Evolutionary conservation across 2,797 vertebrate genomes (phyloP).

Genomic region (Squalus acanthias): DNA sequence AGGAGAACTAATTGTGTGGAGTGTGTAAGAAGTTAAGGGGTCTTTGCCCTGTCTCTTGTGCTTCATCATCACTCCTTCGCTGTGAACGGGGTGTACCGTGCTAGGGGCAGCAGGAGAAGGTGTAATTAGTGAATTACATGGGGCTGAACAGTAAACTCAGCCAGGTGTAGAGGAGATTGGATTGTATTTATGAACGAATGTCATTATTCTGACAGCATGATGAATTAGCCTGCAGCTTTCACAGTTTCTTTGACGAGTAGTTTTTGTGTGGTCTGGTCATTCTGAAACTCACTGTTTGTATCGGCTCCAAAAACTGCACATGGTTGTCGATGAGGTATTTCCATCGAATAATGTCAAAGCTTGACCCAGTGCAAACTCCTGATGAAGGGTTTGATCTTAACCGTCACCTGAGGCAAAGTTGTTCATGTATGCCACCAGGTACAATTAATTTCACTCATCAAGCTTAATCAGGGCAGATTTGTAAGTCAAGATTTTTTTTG

Average conservation of each 20-base stretch:
- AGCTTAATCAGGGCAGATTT: conserved; percentile 1
- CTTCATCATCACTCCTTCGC: conserved; percentile 48
- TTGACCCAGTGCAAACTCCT: conserved; percentile 16
- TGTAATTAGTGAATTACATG: conserved; percentile 56
- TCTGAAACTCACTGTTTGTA: conserved; percentile 48
- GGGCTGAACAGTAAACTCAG: conserved; percentile 58
- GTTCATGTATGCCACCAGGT: not conserved
- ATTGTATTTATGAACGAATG: conserved; percentile 77
- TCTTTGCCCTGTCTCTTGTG: conserved; percentile 43
- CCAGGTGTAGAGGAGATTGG: conserved; percentile 70
- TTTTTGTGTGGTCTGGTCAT: conserved; percentile 65
- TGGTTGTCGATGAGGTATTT: conserved; percentile 6
- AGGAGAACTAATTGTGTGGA: conserved; percentile 59
- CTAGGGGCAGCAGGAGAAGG: conserved; percentile 47
- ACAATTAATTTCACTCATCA: conserved; percentile 37
- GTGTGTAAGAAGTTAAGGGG: conserved; percentile 46
- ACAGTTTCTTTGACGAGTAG: conserved; percentile 59
- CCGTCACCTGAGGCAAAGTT: conserved; percentile 29
- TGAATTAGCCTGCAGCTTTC: conserved; percentile 59
- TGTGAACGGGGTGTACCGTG: conserved; percentile 40
- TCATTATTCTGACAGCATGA: conserved; percentile 81
- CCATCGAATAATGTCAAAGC: not conserved
- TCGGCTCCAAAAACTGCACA: conserved; percentile 4
- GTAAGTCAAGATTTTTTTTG: not conserved
- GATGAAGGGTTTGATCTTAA: conserved; percentile 30